Base-by-base conservation (phyloP, 2,797 vertebrate genomes). In the Catamblyrhynchus diadema region DNA sequence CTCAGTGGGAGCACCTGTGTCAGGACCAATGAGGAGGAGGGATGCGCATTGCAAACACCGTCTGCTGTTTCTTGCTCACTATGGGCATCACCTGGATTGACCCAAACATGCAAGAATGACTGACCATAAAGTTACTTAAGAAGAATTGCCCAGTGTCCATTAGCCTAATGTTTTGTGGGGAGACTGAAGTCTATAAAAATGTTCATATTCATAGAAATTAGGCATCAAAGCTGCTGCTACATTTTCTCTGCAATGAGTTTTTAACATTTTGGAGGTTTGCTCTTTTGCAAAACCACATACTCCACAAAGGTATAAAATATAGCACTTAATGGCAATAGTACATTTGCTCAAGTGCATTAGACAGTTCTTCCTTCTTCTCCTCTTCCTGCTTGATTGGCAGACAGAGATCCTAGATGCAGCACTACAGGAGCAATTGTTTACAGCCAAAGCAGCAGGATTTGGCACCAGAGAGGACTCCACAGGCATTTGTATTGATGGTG, bases 391-490 rank as follows among this genome's bases (percentile, higher is more conserved):
- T 96, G 94, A 95, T 96, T 92, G 94, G 87, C 90, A 86, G 74
- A 88, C 92, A 95, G 84, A 90, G 88, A 93, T 92, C 54, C 81
- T 84, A 30, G 77, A 71, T 94, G 82, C 81, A 97, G 94, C 80
- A 7, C 93, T 77, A 32, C 42, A 16, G 79, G 84, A 93, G 95
- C 86, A 61, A 75, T 24, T 93, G 73, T 94, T 96, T 95, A 81
- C 96, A 83, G 91, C 80, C 80, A 2, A 88, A 94, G 92, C 97
- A 94, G 96, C 95, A 75, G 95, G 97, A 67, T 79, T 91, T 97
- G 97, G 96, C 95, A 96, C 86, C 89, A 91, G 94, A 94, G 93
- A 96, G 86, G 77, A 85, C 96, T 97, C 97, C 95, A 94, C 97
- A 96, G 96, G 97, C 97, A 88, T 86, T 95, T 96, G 90, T 95